Evolutionary conservation across 2,113 vertebrate genomes (phyloP), one percentile per base, ranked within the genome.

Genomic region (Sisor rabdophorus): DNA sequence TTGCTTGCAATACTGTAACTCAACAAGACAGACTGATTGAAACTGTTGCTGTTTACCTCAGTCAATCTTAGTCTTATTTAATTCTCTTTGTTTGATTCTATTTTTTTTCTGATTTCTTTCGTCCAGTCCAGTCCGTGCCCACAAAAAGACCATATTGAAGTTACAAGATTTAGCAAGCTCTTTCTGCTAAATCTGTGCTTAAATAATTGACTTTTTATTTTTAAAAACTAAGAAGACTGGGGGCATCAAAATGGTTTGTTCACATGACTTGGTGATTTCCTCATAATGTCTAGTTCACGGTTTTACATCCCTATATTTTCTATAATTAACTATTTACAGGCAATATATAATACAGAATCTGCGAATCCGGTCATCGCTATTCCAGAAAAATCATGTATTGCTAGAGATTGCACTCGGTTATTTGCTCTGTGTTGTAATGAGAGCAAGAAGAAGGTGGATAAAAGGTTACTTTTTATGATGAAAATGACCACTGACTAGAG

Each of bases 1-100:
- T 40, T 2, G 11, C 17, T 65, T 36, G 28, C n/a, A 71, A 53
- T 72, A 26, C 36, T 19, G 15, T 48, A 50, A 48, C 65, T 19
- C 16, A 48, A 24, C 11, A 48, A 26, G 24, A 67, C 13, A 26
- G 3, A 56, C 11, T 16, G 17, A 44, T 44, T 24, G 3, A 68
- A 28, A 16, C 10, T 6, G 83, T 2, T 94, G 95, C 58, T 95
- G 96, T 28, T 52, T 48, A 4, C 8, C 44, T 11, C 15, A 17
- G 44, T 68, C 24, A 12, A 20, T 28, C 24, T 98, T 84, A 32
- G 71, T 55, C 94, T 94, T 72, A 96, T 98, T 94, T 96, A 96
- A 47, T 8, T 11, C 95, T 68, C 32, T 75, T 48, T 12, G 20
- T 74, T 86, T 94, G 12, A 64, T 92, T 0, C 60, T 36, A 61